Base-by-base conservation (phyloP, 2,888 invertebrate genomes). In the Mesochorus sp. region DNA sequence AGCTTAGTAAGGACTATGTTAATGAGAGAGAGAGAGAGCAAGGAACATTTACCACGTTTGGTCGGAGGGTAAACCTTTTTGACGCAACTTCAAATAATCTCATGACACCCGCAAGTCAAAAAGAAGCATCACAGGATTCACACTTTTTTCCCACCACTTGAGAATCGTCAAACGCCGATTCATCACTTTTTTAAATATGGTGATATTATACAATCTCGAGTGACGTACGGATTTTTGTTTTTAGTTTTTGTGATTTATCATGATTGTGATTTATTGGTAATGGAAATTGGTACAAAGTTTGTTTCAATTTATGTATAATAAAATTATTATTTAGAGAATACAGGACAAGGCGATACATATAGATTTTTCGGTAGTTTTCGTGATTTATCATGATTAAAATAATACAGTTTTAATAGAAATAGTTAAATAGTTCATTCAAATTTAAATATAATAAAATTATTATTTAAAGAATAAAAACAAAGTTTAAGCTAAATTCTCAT, bases 1-100 rank as follows among this genome's bases (percentile, higher is more conserved):
- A 74, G 83, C 83, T 83, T 80, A 79, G 78, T 77, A 80, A 82
- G 83, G 80, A 77, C 79, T 83, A 83, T 82, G 83, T 49, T 83
- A 82, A 83, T 83, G 57, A 75, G 53, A 24, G 44, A 26, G n/a
- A 62, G n/a, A n/a, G n/a, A 67, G 37, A 59, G 62, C 66, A 28
- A 59, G 71, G 28, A 49, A 61, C 37, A 34, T 21, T 67, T 34
- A n/a, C 44, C 19, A 4, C 34, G 61, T 17, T 59, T 31, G n/a
- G 39, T 2, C 5, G 26, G 10, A 42, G 37, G 14, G 10, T 42
- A 12, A 49, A 59, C 14, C 67, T 28, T 67, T 55, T 57, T 14
- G 42, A 57, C 55, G 26, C 44, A 28, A 47, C 47, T 37, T 28
- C n/a, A 37, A 73, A 64, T 44, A 10, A 42, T 44, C n/a, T 17